Evolutionary conservation across 35 echinoderm and acorn worm species (phyloP), one percentile per base, ranked within the genome.

Genomic region (Antedon bifida): DNA sequence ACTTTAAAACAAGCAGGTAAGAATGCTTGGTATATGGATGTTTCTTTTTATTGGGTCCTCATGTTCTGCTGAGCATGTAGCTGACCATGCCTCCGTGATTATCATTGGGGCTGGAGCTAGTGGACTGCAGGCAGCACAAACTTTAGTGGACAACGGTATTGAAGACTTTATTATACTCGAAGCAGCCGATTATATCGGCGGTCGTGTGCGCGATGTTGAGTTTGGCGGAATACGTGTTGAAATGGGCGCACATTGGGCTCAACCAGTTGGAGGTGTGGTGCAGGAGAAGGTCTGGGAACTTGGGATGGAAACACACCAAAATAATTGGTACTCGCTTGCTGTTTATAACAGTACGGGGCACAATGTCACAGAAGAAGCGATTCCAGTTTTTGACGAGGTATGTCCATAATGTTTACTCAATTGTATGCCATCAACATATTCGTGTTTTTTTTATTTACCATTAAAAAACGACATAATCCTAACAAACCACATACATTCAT

Each of bases 171-270:
- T 88, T 19, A 74, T 88, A 7, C 3, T 88, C 17, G 86, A 82
- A 75, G 86, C 78, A 0, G 78, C 86, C 0, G 78, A 74, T 75
- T 64, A 73, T 34, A 75, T 88, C 30, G 86, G 86, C 11, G 86
- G 86, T 34, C 36, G 86, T 19, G 86, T 88, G 8, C 78, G 73
- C 21, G 78, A 88, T 81, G 86, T 82, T 36, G 77, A 80, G 29
- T 88, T 88, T 88, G 86, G 78, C 30, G 86, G 86, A 36, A 75
- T 81, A 35, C 36, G 34, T 12, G 32, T 88, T 0, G 86, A 88
- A 74, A 31, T 75, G 21, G 86, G 86, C 0, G 86, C 86, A 7
- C 81, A 88, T 34, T 88, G 86, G 86, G 78, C 73, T 8, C 86
- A 88, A 34, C 86, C 86, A 4, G 79, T 32, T 8, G 86, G 34